Evolutionary conservation across 2,797 vertebrate species (phyloP), one percentile per base, ranked within the genome.

Genomic region (Pangasius mekongensis): DNA sequence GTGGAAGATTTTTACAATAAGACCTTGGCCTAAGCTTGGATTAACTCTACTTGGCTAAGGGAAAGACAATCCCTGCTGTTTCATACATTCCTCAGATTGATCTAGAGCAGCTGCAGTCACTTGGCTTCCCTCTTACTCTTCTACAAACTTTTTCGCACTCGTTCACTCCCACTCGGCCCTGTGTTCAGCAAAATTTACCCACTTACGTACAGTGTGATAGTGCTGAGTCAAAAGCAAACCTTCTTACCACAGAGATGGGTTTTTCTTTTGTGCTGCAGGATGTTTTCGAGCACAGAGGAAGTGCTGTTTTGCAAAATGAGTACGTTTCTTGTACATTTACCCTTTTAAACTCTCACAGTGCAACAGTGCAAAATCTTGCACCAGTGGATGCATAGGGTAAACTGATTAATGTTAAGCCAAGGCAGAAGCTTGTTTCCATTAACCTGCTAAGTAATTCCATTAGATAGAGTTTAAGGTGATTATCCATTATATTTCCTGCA

Each of bases 241-340:
- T 58, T 8, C 30, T 82, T 60, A 56, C 58, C 36, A 43, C 36
- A 64, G 9, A 83, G 22, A 43, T 13, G 7, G 58, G 13, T 43
- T 22, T 64, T 62, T 43, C 56, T 62, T 43, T 82, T 43, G 22
- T 64, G 33, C 54, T 24, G 54, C 54, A 81, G 11, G 36, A n/a
- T 83, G 80, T 43, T 83, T 83, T 18, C 47, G 24, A 39, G 58
- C 58, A 47, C 58, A 64, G 80, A 82, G 80, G 80, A 85, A 85
- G 66, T 84, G 64, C n/a, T 54, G 83, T 16, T 85, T 73, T 69
- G 83, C 84, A 86, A 64, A 76, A 39, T 0, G 6, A 43, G 36
- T 30, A n/a, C 0, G 13, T n/a, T 83, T 83, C 56, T 64, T 62
- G 22, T 62, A 82, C 78, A 39, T 81, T 81, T 60, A 81, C 13